Evolutionary conservation across 2,797 vertebrate genomes (phyloP), one percentile per base, ranked within the genome.

Genomic region (Numenius phaeopus): DNA sequence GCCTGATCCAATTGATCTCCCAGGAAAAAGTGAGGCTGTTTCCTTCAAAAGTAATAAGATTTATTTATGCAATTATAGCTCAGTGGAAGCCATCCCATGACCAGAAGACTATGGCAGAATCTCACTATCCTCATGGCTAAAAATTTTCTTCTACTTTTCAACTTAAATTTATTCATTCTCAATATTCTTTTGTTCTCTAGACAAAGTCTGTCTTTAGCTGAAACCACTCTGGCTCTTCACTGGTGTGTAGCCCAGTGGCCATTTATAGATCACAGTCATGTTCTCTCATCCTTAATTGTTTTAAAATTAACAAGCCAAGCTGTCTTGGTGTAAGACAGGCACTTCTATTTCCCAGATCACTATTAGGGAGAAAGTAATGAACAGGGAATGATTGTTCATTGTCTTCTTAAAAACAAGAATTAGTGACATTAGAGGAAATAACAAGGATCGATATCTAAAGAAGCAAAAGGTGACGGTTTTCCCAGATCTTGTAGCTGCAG

Each of bases 241-340:
- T 72, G 23, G 6, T 84, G 6, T 47, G 20, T 20, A 70, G n/a
- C 11, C 46, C 26, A 32, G 52, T 66, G n/a, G 24, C 39, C 50
- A n/a, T 37, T 82, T 83, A 79, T 10, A 82, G 62, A 87, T 61
- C 0, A 0, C 26, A 67, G 40, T 47, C 4, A 1, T 30, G 11
- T 79, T 87, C 29, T 65, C 8, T 87, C 44, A 29, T 59, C 50
- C 83, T 89, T 93, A 83, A 84, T 62, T 85, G 22, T 40, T 20
- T 64, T 83, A 69, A 92, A 92, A 94, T 67, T 75, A 93, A 95
- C 30, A 77, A 87, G 47, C 24, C 34, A 73, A 80, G 19, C 11
- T 90, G 8, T 66, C 54, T 59, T 57, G 20, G 18, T 59, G 14
- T 77, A 66, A 91, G 71, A 62, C 23, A 80, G n/a, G 19, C n/a